A percentile compares a stretch with the other conserved stretches of the same genome.
These are phyloP conservation scores for Neuroterus valhalla DNA, from an alignment of 1,140 invertebrate genomes.

Conservation along the genomic window DNA sequence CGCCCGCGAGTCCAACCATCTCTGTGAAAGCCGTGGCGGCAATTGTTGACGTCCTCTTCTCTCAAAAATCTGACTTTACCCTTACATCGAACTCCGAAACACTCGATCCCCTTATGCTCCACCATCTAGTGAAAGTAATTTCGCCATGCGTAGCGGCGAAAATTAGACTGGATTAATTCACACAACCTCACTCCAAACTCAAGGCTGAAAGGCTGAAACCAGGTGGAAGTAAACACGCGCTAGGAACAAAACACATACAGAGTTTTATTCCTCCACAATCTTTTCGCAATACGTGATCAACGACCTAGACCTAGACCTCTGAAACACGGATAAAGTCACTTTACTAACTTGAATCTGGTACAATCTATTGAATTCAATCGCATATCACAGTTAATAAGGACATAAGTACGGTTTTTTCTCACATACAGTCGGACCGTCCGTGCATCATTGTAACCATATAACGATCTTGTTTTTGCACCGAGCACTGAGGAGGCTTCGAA, in stretches of 20 bases:
- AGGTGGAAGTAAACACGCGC: neutral
- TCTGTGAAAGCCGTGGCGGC: constrained; percentile 75
- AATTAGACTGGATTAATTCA: neutral
- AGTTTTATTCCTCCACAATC: neutral
- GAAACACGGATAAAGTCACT: neutral
- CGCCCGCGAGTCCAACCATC: constrained; percentile 74
- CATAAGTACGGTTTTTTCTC: neutral
- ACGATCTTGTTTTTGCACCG: constrained; percentile 10
- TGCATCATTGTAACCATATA: neutral
- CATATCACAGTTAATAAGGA: neutral
- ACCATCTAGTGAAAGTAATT: constrained; percentile 64
- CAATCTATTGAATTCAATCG: neutral
- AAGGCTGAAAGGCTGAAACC: neutral
- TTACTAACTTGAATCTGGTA: neutral
- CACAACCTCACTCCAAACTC: neutral
- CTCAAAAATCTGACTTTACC: constrained; percentile 50
- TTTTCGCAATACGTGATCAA: neutral
- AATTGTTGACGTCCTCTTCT: constrained; percentile 51
- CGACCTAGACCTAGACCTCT: neutral
- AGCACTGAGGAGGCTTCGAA: too few relatives aligned
- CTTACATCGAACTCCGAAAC: constrained; percentile 51
- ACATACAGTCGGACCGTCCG: neutral
- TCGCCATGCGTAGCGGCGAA: constrained; percentile 53
- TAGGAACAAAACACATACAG: neutral
- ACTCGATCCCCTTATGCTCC: constrained; percentile 56